A percentile compares a stretch with the other conserved stretches of the same genome.
These are phyloP conservation scores for Anolis apletophallus DNA, from an alignment of 2,797 vertebrate species.

Conservation along the genomic window DNA sequence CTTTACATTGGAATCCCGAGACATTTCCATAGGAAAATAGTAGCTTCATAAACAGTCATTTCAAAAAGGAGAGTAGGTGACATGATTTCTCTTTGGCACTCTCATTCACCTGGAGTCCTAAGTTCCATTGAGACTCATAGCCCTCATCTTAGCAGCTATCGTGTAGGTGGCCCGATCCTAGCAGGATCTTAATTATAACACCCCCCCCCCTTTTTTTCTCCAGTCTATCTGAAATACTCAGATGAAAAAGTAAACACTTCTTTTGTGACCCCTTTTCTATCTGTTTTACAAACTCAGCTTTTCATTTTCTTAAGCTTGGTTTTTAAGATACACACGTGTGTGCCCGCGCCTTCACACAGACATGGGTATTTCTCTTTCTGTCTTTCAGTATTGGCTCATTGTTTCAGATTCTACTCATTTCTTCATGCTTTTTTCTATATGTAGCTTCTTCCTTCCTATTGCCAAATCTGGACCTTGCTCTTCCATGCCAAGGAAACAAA, in stretches of 20 bases:
- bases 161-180: not conserved
- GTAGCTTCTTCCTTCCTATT: not conserved
- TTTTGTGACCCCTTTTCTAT: not conserved
- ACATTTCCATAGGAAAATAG: not conserved
- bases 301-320: not conserved
- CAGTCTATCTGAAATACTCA: not conserved
- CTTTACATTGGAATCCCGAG: not conserved
- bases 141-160: not conserved
- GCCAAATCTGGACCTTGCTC: not conserved
- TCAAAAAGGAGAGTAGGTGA: not conserved
- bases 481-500: slow-evolving; percentile 2
- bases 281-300: not conserved
- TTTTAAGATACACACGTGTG: not conserved
- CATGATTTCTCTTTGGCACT: not conserved
- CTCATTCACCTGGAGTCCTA: not conserved
- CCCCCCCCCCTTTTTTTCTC: not conserved
- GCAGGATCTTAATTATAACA: not conserved
- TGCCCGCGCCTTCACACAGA: no score
- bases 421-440: not conserved
- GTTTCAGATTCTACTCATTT: not conserved
- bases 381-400: not conserved
- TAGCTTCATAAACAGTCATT: not conserved
- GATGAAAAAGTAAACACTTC: not conserved
- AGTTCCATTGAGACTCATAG: not conserved
- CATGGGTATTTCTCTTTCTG: not conserved